phyloP scores from a whole-genome alignment of 1,140 invertebrate genomes.

The Drosophila sturtevanti region DNA sequence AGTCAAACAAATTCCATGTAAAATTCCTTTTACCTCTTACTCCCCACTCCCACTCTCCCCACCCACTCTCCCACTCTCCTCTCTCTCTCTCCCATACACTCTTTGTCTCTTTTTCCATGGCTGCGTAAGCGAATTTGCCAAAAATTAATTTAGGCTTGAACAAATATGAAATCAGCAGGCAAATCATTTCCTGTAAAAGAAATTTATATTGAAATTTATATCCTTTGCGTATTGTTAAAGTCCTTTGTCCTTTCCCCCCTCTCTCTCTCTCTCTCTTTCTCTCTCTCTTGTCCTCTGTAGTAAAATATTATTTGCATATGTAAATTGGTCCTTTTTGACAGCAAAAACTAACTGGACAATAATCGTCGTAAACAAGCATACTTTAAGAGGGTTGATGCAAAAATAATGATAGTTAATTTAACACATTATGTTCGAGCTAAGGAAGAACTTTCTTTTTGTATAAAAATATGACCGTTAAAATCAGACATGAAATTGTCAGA shows the following conservation, averaged over 20 bases:
- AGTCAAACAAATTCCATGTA: conserved; percentile 29
- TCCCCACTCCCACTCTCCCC: too few species aligned
- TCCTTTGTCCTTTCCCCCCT: not conserved
- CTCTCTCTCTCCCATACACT: too few species aligned
- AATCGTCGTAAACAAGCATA: not conserved
- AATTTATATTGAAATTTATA: conserved; percentile 33
- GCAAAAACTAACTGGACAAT: not conserved
- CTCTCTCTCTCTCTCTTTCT: conserved; percentile 4
- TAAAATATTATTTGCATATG: conserved; percentile 42
- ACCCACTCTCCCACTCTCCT: too few species aligned
- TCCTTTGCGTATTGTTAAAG: not conserved
- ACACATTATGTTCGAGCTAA: too few species aligned
- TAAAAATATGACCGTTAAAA: too few species aligned
- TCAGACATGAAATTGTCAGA: too few species aligned
- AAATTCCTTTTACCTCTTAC: not conserved
- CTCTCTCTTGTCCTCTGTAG: conserved; percentile 2
- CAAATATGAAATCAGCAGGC: not conserved
- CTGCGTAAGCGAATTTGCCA: not conserved
- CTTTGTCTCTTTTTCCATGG: not conserved
- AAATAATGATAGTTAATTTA: not conserved
- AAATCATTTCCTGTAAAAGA: conserved; percentile 35
- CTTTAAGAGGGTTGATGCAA: not conserved
- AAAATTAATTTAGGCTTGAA: conserved; percentile 30
- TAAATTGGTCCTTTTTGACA: conserved; percentile 21
- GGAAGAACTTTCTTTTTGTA: too few species aligned